phyloP scores from a whole-genome alignment of 2,888 invertebrate species.

The Hypomecis atomaria region DNA sequence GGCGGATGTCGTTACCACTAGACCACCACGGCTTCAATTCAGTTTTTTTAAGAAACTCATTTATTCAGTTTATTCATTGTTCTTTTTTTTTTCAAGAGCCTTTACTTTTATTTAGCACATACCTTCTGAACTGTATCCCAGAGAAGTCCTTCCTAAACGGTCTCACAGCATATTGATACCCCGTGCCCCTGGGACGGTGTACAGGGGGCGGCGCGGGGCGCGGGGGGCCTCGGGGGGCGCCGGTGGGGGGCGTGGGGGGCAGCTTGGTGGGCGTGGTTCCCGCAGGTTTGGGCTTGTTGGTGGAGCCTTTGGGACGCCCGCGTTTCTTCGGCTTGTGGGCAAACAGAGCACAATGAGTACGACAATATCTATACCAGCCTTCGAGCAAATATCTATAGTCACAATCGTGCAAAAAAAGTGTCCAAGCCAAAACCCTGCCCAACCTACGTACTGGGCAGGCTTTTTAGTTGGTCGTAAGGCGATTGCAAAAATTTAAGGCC shows the following conservation, averaged over 20 bases:
- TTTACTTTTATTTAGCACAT: slow-evolving; percentile 11
- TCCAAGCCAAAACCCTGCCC: no score
- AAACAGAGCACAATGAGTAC: slow-evolving; percentile 14
- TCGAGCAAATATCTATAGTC: no score
- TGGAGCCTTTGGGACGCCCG: slow-evolving; percentile 81
- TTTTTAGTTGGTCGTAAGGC: no score
- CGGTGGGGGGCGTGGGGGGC: slow-evolving; percentile 34
- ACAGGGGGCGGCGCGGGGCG: slow-evolving; percentile 50
- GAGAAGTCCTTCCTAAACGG: slow-evolving; percentile 82
- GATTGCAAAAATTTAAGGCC: no score
- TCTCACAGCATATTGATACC: slow-evolving; percentile 76
- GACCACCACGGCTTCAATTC: no score
- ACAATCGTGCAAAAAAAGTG: no score
- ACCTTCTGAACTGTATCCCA: slow-evolving; percentile 81
- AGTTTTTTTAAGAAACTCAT: no score
- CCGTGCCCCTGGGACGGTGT: slow-evolving; percentile 64
- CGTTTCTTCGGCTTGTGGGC: slow-evolving; percentile 75
- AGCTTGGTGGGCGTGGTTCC: slow-evolving; percentile 44
- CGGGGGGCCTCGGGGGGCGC: slow-evolving; percentile 46
- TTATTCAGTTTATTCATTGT: no score
- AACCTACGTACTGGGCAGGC: no score
- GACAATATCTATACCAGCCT: no score
- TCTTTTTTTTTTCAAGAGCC: not conserved
- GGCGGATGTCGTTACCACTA: no score
- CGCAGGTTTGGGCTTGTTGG: slow-evolving; percentile 75